Evolutionary conservation across 2,797 vertebrate species (phyloP).

Genomic region (Acipenser oxyrinchus): DNA sequence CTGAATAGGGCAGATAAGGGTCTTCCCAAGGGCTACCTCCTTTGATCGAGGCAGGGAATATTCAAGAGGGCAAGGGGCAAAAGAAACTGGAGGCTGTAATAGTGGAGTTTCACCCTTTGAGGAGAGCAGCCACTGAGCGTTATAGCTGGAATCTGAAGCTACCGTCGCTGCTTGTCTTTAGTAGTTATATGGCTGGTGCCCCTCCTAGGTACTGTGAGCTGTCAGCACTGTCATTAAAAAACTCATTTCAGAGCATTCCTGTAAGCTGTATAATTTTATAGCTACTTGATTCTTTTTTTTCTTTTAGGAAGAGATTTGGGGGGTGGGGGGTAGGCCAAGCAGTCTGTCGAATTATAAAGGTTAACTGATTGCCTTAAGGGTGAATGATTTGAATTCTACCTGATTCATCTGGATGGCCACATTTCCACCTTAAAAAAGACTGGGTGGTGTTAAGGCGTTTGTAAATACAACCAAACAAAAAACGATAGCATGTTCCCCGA

Average conservation of each 20-base stretch:
- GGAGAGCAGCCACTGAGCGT: too few species aligned
- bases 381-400: constrained; percentile 28
- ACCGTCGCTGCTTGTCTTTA: too few species aligned
- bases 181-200: constrained; percentile 26
- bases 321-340: constrained; percentile 22
- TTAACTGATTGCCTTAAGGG: constrained; percentile 70
- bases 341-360: constrained; percentile 75
- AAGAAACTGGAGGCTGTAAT: background rate
- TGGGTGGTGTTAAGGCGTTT: background rate
- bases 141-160: background rate
- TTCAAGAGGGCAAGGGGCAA: background rate
- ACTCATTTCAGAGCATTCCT: constrained; percentile 76
- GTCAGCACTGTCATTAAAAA: constrained; percentile 74
- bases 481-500: background rate
- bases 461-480: too few species aligned
- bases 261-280: constrained; percentile 82
- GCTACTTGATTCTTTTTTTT: constrained; percentile 73
- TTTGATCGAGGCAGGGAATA: background rate
- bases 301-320: constrained; percentile 37
- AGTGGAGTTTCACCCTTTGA: background rate
- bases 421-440: too few species aligned
- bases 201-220: constrained; percentile 62
- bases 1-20: constrained; percentile 1
- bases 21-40: background rate
- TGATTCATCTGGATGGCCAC: constrained; percentile 6